Evolutionary conservation across 2,113 vertebrate genomes (phyloP).

Genomic region (Eira barbara): DNA sequence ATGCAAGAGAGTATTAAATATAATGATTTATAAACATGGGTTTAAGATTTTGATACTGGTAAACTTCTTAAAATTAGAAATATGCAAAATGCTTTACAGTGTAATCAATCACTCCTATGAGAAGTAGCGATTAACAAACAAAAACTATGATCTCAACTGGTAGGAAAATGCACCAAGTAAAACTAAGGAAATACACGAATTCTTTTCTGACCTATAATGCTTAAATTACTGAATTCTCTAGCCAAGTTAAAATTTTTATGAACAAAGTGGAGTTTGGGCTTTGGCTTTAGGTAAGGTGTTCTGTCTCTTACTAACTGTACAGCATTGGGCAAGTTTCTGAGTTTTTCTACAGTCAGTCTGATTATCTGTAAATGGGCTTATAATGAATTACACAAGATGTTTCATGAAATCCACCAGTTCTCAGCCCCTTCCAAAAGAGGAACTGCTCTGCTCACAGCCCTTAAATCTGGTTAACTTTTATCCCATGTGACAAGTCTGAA

Average conservation of each 20-base stretch:
- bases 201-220: neutral
- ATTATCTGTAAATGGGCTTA: neutral
- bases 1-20: neutral
- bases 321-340: neutral
- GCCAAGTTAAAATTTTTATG: neutral
- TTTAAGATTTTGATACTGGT: neutral
- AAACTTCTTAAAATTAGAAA: neutral
- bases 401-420: neutral
- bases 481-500: neutral
- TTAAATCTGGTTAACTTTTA: neutral
- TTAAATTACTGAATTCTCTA: neutral
- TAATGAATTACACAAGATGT: neutral
- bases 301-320: neutral
- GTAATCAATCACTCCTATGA: neutral
- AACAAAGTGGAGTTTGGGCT: neutral
- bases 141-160: constrained; percentile 13
- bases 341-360: neutral
- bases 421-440: neutral
- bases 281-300: neutral
- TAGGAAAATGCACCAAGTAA: neutral
- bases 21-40: neutral
- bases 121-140: neutral
- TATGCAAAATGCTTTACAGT: neutral
- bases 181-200: neutral
- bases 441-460: neutral